Evolutionary conservation across 2,888 invertebrate species (phyloP).

Genomic region (Platycnemis pennipes): DNA sequence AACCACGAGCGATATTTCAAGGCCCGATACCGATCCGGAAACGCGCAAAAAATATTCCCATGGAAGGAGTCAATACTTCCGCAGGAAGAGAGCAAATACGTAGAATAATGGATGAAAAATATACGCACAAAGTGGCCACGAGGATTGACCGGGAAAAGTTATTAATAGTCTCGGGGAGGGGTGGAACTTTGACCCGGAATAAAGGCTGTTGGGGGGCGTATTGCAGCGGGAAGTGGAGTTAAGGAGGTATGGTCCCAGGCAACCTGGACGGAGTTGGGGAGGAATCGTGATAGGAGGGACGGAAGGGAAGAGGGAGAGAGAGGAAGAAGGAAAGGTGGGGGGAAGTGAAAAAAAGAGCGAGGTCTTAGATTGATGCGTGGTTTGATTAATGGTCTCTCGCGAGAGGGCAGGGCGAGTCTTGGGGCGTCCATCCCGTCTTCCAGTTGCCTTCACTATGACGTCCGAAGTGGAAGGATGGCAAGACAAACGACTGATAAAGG

Average conservation of each 20-base stretch:
- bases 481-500: slow-evolving; percentile 65
- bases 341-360: slow-evolving; percentile 40
- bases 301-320: neutral
- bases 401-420: slow-evolving; percentile 50
- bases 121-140: slow-evolving; percentile 6
- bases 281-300: neutral
- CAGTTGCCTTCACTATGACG: slow-evolving; percentile 66
- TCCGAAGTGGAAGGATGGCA: slow-evolving; percentile 60
- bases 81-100: slow-evolving; percentile 23
- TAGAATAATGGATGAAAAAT: slow-evolving; percentile 31
- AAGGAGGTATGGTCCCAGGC: neutral
- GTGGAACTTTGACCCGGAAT: neutral
- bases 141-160: slow-evolving; percentile 22
- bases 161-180: neutral
- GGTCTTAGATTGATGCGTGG: slow-evolving; percentile 60
- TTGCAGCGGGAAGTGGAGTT: neutral
- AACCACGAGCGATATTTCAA: neutral
- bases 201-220: neutral
- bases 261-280: neutral
- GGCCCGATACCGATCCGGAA: neutral
- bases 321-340: neutral
- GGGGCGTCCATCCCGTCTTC: slow-evolving; percentile 62
- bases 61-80: slow-evolving; percentile 6
- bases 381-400: slow-evolving; percentile 61
- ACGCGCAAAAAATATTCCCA: neutral